Evolutionary conservation across 2,113 vertebrate species (phyloP).

Genomic region (Halichoeres trimaculatus): DNA sequence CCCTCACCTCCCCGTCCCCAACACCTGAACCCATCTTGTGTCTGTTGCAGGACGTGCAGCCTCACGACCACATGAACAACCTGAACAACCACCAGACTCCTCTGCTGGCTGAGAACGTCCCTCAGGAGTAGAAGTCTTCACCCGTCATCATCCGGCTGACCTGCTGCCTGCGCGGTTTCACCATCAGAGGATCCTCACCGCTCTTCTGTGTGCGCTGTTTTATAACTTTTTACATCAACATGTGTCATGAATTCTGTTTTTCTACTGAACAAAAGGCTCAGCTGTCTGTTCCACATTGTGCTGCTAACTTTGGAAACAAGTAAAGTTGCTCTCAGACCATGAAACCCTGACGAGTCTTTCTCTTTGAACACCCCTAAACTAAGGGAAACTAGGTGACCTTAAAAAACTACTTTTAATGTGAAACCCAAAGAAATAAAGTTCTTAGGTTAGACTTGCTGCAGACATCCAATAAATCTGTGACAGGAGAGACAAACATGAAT

Average conservation of each 20-base stretch:
- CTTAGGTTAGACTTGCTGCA: too few species aligned
- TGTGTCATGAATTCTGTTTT: constrained; percentile 11
- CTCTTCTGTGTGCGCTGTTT: background rate
- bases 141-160: background rate
- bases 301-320: background rate
- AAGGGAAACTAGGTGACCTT: too few species aligned
- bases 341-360: background rate
- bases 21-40: too few species aligned
- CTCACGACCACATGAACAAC: constrained; percentile 68
- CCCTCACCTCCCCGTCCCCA: background rate
- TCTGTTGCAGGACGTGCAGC: constrained; percentile 53
- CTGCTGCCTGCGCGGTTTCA: background rate
- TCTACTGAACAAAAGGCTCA: constrained; percentile 6
- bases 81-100: constrained; percentile 64
- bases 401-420: too few species aligned
- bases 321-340: background rate
- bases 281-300: constrained; percentile 5
- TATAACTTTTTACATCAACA: background rate
- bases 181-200: background rate
- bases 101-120: constrained; percentile 48
- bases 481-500: too few species aligned
- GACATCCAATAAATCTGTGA: too few species aligned
- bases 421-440: too few species aligned
- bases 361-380: background rate
- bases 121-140: constrained; percentile 46